Base-by-base conservation (phyloP, 2,888 invertebrate genomes). In the Tachystola acroxantha region DNA sequence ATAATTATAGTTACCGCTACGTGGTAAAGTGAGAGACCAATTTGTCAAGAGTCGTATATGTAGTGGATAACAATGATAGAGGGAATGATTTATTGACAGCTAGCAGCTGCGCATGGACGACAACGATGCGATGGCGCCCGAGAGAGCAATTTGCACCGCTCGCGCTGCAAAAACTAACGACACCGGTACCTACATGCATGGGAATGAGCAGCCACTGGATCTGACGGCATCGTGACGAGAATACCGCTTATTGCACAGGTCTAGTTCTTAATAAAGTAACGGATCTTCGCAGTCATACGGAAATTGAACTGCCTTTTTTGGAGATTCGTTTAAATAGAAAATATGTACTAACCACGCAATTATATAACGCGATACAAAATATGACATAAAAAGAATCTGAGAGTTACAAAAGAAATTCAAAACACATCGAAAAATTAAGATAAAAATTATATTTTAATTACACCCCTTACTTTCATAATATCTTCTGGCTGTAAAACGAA, bases 71-170 rank as follows among this genome's bases (percentile, higher is more conserved):
- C 54, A 57, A 60, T 61, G 57, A 61, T 61, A 61, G 60, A 57
- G 48, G 45, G 43, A 55, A 68, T 69, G 64, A 72, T 72, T 71
- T 71, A 70, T 67, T 49, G 63, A 68, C 67, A 67, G 71, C 68
- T 64, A 67, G 56, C 53, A 55, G 58, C 58, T 53, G 59, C 56
- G 63, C 56, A 50, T 40, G 46, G 45, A 46, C 47, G 45, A 48
- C 24, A 7, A 7, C n/a, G n/a, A n/a, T n/a, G 7, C 44, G 54
- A 59, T 49, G 61, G 60, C 61, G 56, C 68, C 64, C 62, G 48
- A 40, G 67, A 66, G 67, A 69, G 65, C 59, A 68, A 74, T 74
- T 75, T 65, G 53, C 57, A 51, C 40, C 47, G 47, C 24, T 16
- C n/a, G n/a, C 22, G 22, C 40, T 46, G 62, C 64, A 77, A 78